Conservation (phyloP, 2,113 vertebrate species). For the Mustela nigripes region DNA sequence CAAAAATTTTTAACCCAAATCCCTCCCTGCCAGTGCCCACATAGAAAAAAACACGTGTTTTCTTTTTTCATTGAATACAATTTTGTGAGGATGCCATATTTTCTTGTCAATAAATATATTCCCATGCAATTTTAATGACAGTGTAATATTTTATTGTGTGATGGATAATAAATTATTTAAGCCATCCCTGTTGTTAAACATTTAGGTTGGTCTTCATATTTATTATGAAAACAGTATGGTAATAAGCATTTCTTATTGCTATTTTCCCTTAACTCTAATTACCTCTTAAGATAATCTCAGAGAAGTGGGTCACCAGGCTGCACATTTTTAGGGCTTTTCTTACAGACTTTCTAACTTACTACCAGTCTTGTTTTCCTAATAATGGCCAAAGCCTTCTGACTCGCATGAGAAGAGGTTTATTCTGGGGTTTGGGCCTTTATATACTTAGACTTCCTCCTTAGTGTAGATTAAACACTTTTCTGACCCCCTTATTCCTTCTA, state of each 20-base stretch:
- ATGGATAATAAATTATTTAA: neutral
- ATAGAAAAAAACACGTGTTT: neutral
- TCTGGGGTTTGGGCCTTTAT: neutral
- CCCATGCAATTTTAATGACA: slow-evolving; percentile 16
- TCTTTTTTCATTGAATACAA: neutral
- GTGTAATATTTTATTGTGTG: neutral
- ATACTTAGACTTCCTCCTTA: neutral
- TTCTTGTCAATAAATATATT: neutral
- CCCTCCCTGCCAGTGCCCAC: rapidly evolving
- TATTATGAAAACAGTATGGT: neutral
- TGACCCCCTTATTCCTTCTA: neutral
- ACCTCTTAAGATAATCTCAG: neutral
- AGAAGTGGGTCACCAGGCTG: neutral
- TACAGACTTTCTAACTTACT: neutral
- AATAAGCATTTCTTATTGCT: slow-evolving; percentile 6
- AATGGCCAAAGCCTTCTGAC: neutral
- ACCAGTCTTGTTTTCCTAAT: neutral
- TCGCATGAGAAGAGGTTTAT: neutral
- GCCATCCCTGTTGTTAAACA: neutral
- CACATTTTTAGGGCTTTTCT: neutral
- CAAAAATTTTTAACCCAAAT: neutral
- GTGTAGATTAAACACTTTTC: neutral
- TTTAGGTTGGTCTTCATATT: neutral
- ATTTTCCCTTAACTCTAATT: neutral
- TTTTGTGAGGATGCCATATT: neutral